Evolutionary conservation across 1,140 invertebrate species (phyloP).

Genomic region (Sitodiplosis mosellana): DNA sequence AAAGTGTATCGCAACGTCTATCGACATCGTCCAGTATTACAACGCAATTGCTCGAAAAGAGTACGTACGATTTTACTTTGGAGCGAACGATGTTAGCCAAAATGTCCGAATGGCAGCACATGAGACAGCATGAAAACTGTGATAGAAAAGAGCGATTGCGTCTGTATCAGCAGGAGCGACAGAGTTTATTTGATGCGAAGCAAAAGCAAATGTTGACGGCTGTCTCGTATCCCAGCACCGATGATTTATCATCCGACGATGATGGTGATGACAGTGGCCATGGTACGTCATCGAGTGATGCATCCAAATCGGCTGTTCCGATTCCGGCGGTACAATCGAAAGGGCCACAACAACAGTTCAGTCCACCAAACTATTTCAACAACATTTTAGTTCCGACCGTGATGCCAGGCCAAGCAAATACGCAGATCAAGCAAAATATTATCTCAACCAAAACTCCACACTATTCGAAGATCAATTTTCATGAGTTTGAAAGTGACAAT

Average conservation of each 20-base stretch:
- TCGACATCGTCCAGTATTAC: conserved; percentile 26
- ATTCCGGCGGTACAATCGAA: conserved; percentile 21
- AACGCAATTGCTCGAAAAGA: conserved; percentile 27
- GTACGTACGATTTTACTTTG: conserved; percentile 47
- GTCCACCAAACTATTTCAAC: conserved; percentile 3
- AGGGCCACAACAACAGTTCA: conserved; percentile 9
- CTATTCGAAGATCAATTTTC: conserved; percentile 35
- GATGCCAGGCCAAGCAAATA: neutral
- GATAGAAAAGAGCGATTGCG: conserved; percentile 36
- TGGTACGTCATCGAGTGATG: neutral
- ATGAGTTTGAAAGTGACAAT: conserved; percentile 74
- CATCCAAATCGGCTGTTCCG: conserved; percentile 2
- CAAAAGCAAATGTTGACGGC: conserved; percentile 34
- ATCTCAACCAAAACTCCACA: neutral
- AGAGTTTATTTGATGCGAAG: conserved; percentile 31
- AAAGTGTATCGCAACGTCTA: conserved; percentile 40
- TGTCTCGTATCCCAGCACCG: conserved; percentile 33
- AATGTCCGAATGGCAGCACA: conserved; percentile 44
- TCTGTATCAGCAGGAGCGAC: conserved; percentile 28
- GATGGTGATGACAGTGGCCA: conserved; percentile 9
- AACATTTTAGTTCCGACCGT: conserved; percentile 4
- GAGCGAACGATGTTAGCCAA: conserved; percentile 49
- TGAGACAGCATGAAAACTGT: conserved; percentile 36
- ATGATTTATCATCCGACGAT: conserved; percentile 17
- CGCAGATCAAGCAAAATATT: neutral